Evolutionary conservation across 2,797 vertebrate species (phyloP).

Genomic region (Hozukius guyotensis): DNA sequence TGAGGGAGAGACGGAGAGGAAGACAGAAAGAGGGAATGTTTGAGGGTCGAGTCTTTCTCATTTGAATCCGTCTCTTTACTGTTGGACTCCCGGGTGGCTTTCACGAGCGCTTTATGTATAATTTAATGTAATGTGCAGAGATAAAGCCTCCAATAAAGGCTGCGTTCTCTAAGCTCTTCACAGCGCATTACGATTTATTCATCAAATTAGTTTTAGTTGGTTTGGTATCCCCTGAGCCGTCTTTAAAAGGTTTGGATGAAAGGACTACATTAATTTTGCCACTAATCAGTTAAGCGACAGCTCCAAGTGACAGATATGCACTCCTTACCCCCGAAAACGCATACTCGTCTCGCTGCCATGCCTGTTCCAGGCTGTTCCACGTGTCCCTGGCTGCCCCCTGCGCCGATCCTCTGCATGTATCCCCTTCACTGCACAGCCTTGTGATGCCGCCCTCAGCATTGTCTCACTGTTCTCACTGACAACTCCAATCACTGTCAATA

Average conservation of each 20-base stretch:
- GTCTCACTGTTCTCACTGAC: conserved; percentile 13
- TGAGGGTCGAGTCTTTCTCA: conserved; percentile 59
- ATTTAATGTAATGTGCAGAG: conserved; percentile 81
- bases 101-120: conserved; percentile 80
- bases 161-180: conserved; percentile 78
- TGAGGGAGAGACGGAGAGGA: conserved; percentile 48
- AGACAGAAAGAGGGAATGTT: conserved; percentile 46
- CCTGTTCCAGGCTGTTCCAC: background rate
- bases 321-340: conserved; percentile 56
- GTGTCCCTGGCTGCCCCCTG: conserved; percentile 41
- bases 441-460: conserved; percentile 15
- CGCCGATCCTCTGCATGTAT: background rate
- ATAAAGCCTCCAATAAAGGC: conserved; percentile 79
- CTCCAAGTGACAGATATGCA: conserved; percentile 72
- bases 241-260: conserved; percentile 84
- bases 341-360: conserved; percentile 21
- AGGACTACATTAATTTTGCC: conserved; percentile 81
- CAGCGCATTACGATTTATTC: conserved; percentile 82
- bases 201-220: conserved; percentile 84
- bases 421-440: background rate
- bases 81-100: conserved; percentile 74
- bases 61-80: conserved; percentile 68
- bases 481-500: background rate
- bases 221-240: conserved; percentile 79
- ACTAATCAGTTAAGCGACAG: conserved; percentile 83